These are phyloP conservation scores for Drosophila virilis DNA, from an alignment of 1,140 invertebrate genomes.

Conservation along the genomic window DNA sequence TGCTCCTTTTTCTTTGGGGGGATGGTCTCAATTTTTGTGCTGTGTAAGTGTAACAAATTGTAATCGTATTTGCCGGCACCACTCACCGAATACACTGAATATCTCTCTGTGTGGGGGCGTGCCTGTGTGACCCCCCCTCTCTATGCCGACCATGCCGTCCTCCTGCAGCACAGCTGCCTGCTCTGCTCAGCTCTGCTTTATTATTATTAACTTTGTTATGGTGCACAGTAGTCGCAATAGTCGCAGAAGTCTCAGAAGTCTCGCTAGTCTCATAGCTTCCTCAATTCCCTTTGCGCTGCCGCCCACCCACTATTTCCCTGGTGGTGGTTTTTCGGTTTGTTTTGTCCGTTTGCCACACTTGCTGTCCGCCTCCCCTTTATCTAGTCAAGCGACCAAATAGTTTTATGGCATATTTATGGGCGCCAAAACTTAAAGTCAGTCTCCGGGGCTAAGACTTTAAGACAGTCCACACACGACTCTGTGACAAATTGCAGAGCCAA, in stretches of 20 bases:
- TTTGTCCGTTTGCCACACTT: constrained; percentile 62
- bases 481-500: constrained; percentile 67
- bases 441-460: constrained; percentile 72
- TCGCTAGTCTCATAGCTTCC: constrained; percentile 20
- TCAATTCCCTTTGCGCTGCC: constrained; percentile 13
- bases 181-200: constrained; percentile 48
- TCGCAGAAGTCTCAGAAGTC: constrained; percentile 32
- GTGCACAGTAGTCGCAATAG: constrained; percentile 59
- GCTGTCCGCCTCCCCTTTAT: constrained; percentile 76
- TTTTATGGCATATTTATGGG: constrained; percentile 82
- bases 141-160: constrained; percentile 9
- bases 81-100: constrained; percentile 21
- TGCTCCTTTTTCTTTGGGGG: constrained; percentile 4
- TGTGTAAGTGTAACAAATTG: constrained; percentile 81
- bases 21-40: constrained; percentile 65
- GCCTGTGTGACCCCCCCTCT: background rate
- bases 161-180: constrained; percentile 8
- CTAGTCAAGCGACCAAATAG: constrained; percentile 72
- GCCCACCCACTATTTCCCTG: background rate
- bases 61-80: constrained; percentile 78
- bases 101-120: constrained; percentile 20
- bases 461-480: constrained; percentile 59
- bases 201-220: constrained; percentile 82
- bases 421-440: constrained; percentile 77
- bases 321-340: constrained; percentile 34